Evolutionary conservation across 2,888 invertebrate species (phyloP).

Genomic region (Allophyes oxyacanthae): DNA sequence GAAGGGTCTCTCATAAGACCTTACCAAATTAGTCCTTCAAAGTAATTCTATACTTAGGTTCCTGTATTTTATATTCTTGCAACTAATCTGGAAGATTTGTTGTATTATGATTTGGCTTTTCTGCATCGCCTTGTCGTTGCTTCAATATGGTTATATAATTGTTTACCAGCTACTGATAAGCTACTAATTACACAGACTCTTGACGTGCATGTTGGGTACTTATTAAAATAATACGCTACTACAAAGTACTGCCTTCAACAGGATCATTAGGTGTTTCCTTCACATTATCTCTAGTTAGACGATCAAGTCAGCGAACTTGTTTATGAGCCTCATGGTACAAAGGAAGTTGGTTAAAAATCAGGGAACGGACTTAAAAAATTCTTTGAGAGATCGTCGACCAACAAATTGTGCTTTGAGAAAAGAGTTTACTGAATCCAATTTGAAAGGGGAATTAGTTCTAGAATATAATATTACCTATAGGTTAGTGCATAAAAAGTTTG

Average conservation of each 20-base stretch:
- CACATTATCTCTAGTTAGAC: slow-evolving; percentile 44
- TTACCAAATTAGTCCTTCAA: no score
- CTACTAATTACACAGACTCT: slow-evolving; percentile 31
- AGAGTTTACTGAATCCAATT: no score
- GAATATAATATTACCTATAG: no score
- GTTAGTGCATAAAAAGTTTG: no score
- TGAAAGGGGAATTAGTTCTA: no score
- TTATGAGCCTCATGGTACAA: slow-evolving; percentile 18
- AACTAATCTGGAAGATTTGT: no score
- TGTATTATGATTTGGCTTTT: no score
- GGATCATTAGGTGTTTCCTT: slow-evolving; percentile 54
- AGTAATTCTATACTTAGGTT: no score
- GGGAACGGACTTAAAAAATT: background rate
- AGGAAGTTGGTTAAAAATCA: slow-evolving; percentile 13
- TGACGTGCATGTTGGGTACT: slow-evolving; percentile 33
- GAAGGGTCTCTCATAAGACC: no score
- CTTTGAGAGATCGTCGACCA: background rate
- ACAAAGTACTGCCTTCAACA: slow-evolving; percentile 38
- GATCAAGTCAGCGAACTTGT: slow-evolving; percentile 40
- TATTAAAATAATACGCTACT: slow-evolving; percentile 52
- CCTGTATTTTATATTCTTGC: no score
- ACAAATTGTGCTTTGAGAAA: no score
- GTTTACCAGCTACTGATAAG: slow-evolving; percentile 36
- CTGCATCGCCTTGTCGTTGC: background rate
- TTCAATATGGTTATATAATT: slow-evolving; percentile 16